Base-by-base conservation (phyloP, 2,888 invertebrate species). In the Orthonychiurus folsomi region DNA sequence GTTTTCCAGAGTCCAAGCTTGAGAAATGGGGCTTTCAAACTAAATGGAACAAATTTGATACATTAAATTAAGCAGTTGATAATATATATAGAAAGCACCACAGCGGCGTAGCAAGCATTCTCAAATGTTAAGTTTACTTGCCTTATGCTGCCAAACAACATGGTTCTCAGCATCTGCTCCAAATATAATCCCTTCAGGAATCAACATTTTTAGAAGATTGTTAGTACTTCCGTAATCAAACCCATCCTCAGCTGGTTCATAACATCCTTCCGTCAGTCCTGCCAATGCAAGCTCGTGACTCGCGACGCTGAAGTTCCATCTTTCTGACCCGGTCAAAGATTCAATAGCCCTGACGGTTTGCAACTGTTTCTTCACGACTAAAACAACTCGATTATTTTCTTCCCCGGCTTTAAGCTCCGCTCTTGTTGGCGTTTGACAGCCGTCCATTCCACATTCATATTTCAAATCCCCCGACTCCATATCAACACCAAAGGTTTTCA, bases 231-330 rank as follows among this genome's bases (percentile, higher is more conserved):
- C n/a, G 28, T 21, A 23, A 26, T 57, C 25, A 3, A 23, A 24
- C 15, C n/a, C 60, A 26, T 59, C 56, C 3, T 56, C 58, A 18
- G 59, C 66, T 28, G 50, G 63, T 21, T 68, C 66, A 53, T 66
- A 66, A 55, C 73, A 71, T 23, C 68, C 69, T 50, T 70, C 69
- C 0, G 66, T 63, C 2, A 71, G 62, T 12, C 72, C 71, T 50
- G 72, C 71, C 53, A 77, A 73, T 18, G 74, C 72, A 58, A 94
- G 75, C 71, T 93, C 87, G 77, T 93, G 91, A 70, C 89, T 86
- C 0, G 89, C 93, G 24, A 95, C 94, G 77, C 93, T 93, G 77
- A 93, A 95, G 80, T 95, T 95, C 95, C 95, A 95, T 75, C 93
- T 88, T 80, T 96, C 95, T 54, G 79, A 77, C 1, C 96, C 95